phyloP scores from a whole-genome alignment of 2,113 vertebrate species.

The Meleagris gallopavo region DNA sequence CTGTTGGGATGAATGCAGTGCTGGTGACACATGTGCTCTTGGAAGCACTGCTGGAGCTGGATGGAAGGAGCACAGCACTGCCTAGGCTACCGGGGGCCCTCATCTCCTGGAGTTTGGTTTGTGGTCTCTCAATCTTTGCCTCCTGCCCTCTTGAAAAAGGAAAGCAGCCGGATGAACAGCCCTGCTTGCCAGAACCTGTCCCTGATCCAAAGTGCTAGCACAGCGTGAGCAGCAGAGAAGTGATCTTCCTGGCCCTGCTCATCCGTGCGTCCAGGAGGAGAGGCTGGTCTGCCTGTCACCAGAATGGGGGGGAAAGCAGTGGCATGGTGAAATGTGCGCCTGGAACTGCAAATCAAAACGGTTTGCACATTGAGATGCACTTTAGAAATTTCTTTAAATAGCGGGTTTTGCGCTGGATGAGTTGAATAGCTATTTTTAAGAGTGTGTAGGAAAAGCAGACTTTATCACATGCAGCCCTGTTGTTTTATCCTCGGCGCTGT shows the following conservation, averaged over 20 bases:
- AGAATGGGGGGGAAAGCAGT: accelerated
- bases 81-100: accelerated
- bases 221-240: neutral
- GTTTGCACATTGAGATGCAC: accelerated
- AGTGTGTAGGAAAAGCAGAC: neutral
- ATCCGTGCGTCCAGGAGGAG: neutral
- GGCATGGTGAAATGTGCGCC: accelerated
- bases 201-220: neutral
- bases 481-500: neutral
- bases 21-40: neutral
- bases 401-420: neutral
- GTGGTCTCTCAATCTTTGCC: neutral
- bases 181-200: neutral
- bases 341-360: neutral
- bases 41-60: neutral
- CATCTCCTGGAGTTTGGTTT: neutral
- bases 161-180: neutral
- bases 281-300: neutral
- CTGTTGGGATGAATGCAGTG: neutral
- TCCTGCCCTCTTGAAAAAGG: neutral
- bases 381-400: neutral
- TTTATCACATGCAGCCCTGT: accelerated
- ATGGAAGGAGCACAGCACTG: neutral
- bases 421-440: neutral
- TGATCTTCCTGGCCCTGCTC: neutral